Evolutionary conservation across 2,888 invertebrate species (phyloP).

Genomic region (Lasioglossum zephyrum): DNA sequence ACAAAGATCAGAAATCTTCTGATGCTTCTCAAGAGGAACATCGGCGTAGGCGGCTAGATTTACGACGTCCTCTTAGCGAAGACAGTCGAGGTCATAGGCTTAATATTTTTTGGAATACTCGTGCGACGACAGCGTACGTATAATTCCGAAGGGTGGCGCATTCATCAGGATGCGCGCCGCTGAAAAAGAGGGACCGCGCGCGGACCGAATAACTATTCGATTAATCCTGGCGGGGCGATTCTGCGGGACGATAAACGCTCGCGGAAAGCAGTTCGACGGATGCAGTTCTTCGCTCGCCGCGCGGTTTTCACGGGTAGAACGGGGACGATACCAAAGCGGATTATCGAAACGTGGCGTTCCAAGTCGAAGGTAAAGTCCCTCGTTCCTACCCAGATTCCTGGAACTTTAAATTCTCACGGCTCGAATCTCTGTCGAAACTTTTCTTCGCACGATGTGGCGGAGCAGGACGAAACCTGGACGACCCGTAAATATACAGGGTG

Average conservation of each 20-base stretch:
- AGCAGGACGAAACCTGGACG: background rate
- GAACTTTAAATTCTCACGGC: slow-evolving; percentile 73
- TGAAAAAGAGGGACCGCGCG: background rate
- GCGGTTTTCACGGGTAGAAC: slow-evolving; percentile 2
- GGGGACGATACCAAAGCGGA: slow-evolving; percentile 65
- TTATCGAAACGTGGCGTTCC: slow-evolving; percentile 65
- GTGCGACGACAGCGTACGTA: background rate
- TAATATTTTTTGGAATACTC: background rate
- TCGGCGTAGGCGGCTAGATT: background rate
- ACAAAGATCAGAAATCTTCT: background rate
- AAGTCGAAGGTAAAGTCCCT: slow-evolving; percentile 61
- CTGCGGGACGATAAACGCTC: slow-evolving; percentile 32
- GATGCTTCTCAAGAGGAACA: no score
- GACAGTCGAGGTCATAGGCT: background rate
- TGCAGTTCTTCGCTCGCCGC: background rate
- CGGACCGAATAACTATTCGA: slow-evolving; percentile 38
- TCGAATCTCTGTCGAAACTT: slow-evolving; percentile 69
- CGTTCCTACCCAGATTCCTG: slow-evolving; percentile 69
- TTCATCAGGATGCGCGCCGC: background rate
- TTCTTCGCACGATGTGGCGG: slow-evolving; percentile 38
- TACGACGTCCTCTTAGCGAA: background rate
- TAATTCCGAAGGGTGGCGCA: background rate
- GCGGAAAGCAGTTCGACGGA: background rate
- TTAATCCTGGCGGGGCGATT: slow-evolving; percentile 26
- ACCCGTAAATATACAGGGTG: slow-evolving; percentile 56